Conservation (phyloP, 2,888 invertebrate genomes). For the Exephanes ischioxanthus region DNA sequence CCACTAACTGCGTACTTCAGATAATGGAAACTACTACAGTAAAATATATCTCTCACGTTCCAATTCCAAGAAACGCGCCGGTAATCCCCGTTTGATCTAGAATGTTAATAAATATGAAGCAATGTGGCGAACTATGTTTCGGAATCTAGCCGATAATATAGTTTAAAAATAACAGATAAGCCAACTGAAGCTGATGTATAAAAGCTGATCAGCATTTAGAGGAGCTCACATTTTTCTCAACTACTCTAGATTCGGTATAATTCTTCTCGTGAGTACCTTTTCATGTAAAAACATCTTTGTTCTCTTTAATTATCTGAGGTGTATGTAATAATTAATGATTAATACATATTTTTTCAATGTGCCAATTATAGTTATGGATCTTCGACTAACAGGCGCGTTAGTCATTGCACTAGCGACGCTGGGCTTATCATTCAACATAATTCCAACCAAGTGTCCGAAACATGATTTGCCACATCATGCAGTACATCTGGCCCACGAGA, state of each 20-base stretch:
- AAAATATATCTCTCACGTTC: not conserved
- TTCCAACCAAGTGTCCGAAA: too few relatives aligned
- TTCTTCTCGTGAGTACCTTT: too few relatives aligned
- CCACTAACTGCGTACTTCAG: not conserved
- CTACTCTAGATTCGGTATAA: not conserved
- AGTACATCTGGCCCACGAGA: too few relatives aligned
- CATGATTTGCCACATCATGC: too few relatives aligned
- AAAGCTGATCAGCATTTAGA: constrained; percentile 22
- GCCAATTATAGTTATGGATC: too few relatives aligned
- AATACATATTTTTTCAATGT: too few relatives aligned
- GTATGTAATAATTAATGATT: too few relatives aligned
- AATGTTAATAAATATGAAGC: not conserved
- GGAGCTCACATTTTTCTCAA: constrained; percentile 13
- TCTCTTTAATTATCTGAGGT: too few relatives aligned
- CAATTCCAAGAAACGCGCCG: not conserved
- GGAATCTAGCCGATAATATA: constrained; percentile 6
- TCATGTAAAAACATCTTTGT: too few relatives aligned
- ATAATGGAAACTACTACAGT: not conserved
- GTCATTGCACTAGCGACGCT: too few relatives aligned
- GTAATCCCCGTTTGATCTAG: not conserved
- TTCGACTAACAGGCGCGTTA: too few relatives aligned
- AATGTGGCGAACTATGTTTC: not conserved
- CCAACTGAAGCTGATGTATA: constrained; percentile 30
- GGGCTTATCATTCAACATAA: too few relatives aligned
- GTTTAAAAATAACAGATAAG: constrained; percentile 52